Base-by-base conservation (phyloP, 1,140 invertebrate species). In the Microplitis mediator region DNA sequence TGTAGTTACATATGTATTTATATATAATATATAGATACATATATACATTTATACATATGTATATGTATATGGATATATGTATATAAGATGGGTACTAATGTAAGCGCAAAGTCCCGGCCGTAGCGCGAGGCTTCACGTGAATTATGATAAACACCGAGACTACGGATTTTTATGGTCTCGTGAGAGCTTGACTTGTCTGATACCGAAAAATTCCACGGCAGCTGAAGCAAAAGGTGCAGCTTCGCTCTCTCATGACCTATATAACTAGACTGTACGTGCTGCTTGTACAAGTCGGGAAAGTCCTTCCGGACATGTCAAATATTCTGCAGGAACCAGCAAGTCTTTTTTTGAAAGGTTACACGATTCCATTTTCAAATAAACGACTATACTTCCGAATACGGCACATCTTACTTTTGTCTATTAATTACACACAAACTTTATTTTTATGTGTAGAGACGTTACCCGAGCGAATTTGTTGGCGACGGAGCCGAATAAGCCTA, bases 121-220 rank as follows among this genome's bases (percentile, higher is more conserved):
- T 39, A 11, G 52, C 45, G 9, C 71, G 77, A 73, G 74, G 79
- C 73, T 74, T 77, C 73, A 54, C 68, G 74, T 79, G 79, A 81
- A 82, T 82, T 81, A 81, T 82, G 81, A 82, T 81, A 81, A 82
- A 82, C 79, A 75, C 78, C 72, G 71, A 68, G 73, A 74, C 70
- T 81, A 71, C 76, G 79, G 79, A 75, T 75, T 75, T 75, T 72
- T 75, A 68, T 68, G 65, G 58, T 31, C 45, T 56, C 65, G 14
- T 23, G 70, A 54, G 39, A 45, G 32, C 39, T 50, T 23, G 65
- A 67, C 65, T 50, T 50, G 62, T 50, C 62, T 50, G 65, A 45
- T 45, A 45, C 50, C 1, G 56, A 72, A 72, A 67, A 72, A 60
- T 66, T 63, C 35, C 67, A 61, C 3, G 54, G n/a, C 70, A 58